phyloP scores from a whole-genome alignment of 1,140 invertebrate genomes.

The Laodelphax striatellus region DNA sequence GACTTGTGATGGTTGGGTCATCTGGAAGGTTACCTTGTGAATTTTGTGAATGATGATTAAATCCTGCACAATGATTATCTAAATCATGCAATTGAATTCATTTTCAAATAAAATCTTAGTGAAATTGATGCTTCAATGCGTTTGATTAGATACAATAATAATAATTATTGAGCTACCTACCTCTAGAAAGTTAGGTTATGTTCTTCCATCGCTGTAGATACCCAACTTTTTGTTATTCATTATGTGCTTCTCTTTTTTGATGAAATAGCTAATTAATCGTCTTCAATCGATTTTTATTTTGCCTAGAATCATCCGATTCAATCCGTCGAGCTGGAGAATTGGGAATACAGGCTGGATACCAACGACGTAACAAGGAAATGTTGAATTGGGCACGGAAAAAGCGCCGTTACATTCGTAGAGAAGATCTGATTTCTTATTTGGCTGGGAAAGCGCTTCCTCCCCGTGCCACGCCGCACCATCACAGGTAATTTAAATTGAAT shows the following conservation, averaged over 20 bases:
- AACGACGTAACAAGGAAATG: slow-evolving; percentile 61
- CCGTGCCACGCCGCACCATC: slow-evolving; percentile 29
- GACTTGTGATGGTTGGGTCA: neutral
- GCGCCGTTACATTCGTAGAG: slow-evolving; percentile 56
- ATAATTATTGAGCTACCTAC: too few species aligned
- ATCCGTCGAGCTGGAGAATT: slow-evolving; percentile 54
- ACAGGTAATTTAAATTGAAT: slow-evolving; percentile 17
- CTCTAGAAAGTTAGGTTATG: too few species aligned
- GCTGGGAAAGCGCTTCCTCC: slow-evolving; percentile 57
- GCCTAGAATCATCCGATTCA: slow-evolving; percentile 59
- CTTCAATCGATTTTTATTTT: neutral
- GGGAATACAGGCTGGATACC: slow-evolving; percentile 57
- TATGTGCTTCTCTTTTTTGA: too few species aligned
- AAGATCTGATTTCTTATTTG: slow-evolving; percentile 68
- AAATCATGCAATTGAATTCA: too few species aligned
- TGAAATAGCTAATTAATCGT: neutral
- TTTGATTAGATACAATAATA: too few species aligned
- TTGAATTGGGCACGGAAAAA: slow-evolving; percentile 64
- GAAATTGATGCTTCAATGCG: too few species aligned
- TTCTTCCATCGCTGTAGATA: too few species aligned
- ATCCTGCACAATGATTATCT: too few species aligned
- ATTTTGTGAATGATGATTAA: neutral
- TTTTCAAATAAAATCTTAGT: too few species aligned
- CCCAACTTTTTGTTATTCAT: too few species aligned
- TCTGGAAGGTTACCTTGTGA: neutral